Base-by-base conservation (phyloP, 2,113 vertebrate species). In the Tenrec ecaudatus region DNA sequence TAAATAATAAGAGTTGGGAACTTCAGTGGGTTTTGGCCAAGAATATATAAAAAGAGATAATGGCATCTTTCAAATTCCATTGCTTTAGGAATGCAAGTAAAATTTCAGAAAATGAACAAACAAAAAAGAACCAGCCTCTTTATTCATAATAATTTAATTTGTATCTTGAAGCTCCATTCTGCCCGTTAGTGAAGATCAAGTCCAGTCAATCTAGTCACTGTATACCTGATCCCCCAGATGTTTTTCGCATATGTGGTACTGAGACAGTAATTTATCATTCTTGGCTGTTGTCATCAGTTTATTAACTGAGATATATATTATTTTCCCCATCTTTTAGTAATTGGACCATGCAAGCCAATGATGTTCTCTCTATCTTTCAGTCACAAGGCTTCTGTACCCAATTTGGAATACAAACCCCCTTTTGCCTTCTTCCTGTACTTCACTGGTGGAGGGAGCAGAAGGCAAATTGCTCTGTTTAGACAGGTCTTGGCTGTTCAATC, bases 11-110 rank as follows among this genome's bases (percentile, higher is more conserved):
- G 20, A 93, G 12, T 4, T 64, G 62, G 62, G 33, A 19, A 78
- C 88, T 60, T 78, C 29, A 69, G 73, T 47, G 81, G 78, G 57
- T 78, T 73, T 16, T 36, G 43, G 31, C 83, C 90, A 93, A 75
- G 83, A 82, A 77, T 7, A 19, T 66, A 77, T 8, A 33, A 19
- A 33, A 33, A 71, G 33, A 71, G 69, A 33, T 71, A 71, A 19
- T 3, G n/a, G 17, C 16, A 33, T 33, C n/a, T 29, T 31, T 68
- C 31, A 68, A 71, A 71, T 33, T 71, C 31, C 33, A 71, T 19
- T 33, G 69, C 17, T 33, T 71, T 71, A 33, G 69, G 17, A 71
- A 71, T 33, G 6, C 31, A 33, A 33, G 29, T 40, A 3, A 31
- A 31, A 82, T 83, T 86, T 79, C 29, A 36, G 47, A 27, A 5